A percentile compares a stretch with the other conserved stretches of the same genome.
These are phyloP conservation scores for Lasaia peninsularis DNA, from an alignment of 1,140 invertebrate genomes.

Conservation along the genomic window DNA sequence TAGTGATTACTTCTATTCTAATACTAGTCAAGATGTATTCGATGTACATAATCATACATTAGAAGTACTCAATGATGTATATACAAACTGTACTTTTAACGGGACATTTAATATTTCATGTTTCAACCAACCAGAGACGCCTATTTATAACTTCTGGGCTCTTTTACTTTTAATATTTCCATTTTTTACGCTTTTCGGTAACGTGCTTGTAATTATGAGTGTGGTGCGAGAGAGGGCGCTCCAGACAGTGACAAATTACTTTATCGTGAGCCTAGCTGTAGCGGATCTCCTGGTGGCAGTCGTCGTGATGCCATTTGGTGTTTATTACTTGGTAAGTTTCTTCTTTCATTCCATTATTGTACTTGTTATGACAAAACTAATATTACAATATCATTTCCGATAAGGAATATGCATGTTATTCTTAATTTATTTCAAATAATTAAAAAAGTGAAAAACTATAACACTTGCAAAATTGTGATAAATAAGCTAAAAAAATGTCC, in stretches of 20 bases:
- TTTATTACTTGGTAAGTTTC: constrained; percentile 94
- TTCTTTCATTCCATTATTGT: background rate
- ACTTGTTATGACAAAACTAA: too few species aligned
- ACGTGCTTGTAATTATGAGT: constrained; percentile 96
- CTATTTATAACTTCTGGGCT: constrained; percentile 86
- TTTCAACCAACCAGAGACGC: constrained; percentile 43
- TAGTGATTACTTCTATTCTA: constrained; percentile 79
- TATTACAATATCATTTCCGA: too few species aligned
- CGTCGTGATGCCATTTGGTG: constrained; percentile 98
- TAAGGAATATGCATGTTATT: too few species aligned
- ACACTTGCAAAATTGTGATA: too few species aligned
- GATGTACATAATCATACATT: constrained; percentile 42
- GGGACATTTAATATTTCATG: constrained; percentile 72
- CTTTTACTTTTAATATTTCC: constrained; percentile 93
- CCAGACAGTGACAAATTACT: constrained; percentile 98
- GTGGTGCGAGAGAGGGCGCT: constrained; percentile 93
- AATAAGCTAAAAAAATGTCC: too few species aligned
- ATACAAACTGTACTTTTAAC: constrained; percentile 69
- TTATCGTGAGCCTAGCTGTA: constrained; percentile 98
- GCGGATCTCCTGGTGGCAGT: constrained; percentile 97
- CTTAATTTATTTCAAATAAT: too few species aligned
- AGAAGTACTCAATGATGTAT: constrained; percentile 57
- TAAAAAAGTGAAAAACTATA: too few species aligned
- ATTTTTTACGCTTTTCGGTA: constrained; percentile 96
- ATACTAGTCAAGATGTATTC: constrained; percentile 60